Evolutionary conservation across 2,797 vertebrate species (phyloP).

Genomic region (Ceryle rudis): DNA sequence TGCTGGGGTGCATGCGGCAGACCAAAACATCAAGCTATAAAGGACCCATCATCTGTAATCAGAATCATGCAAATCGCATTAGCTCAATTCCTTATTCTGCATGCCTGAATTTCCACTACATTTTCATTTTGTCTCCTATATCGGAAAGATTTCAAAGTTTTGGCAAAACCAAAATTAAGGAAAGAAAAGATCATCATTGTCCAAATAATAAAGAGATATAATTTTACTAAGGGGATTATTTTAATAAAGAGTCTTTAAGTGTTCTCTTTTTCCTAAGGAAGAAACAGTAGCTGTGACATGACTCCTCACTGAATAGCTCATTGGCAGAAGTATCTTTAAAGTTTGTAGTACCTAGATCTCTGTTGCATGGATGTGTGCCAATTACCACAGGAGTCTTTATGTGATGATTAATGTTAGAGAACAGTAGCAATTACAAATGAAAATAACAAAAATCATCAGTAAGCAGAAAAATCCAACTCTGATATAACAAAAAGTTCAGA

Average conservation of each 20-base stretch:
- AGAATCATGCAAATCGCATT: background rate
- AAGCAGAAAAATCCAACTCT: background rate
- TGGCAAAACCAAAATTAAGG: background rate
- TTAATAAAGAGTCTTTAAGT: background rate
- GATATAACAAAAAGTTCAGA: background rate
- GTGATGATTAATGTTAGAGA: background rate
- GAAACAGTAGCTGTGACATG: background rate
- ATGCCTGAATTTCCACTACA: background rate
- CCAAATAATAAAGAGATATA: background rate
- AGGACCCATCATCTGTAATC: background rate
- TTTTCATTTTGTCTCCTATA: background rate
- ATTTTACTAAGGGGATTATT: background rate
- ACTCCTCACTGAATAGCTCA: background rate
- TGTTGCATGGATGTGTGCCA: background rate
- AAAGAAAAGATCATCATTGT: background rate
- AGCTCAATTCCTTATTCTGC: background rate
- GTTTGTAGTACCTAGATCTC: background rate
- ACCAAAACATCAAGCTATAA: background rate
- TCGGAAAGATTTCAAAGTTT: background rate
- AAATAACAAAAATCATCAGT: background rate
- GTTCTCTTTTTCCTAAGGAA: background rate
- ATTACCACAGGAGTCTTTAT: background rate
- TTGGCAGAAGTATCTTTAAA: background rate
- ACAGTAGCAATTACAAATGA: background rate
- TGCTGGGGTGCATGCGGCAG: background rate